Conservation (phyloP, 1,140 invertebrate genomes). For the Pentalonia nigronervosa region DNA sequence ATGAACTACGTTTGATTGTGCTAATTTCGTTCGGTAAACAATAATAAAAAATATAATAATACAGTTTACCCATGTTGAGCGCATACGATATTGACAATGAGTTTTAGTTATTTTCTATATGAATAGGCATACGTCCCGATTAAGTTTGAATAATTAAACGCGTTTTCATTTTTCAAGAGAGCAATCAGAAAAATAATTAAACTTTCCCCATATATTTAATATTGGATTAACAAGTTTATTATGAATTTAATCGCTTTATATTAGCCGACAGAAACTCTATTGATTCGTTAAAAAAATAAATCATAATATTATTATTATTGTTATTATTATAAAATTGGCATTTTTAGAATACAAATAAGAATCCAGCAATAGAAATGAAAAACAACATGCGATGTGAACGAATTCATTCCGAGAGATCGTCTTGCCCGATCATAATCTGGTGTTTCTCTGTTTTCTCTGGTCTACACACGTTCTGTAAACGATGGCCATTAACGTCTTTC, state of each 20-base stretch:
- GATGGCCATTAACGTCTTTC: constrained; percentile 44
- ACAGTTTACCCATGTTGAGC: neutral
- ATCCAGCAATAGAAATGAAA: neutral
- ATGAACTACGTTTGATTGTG: neutral
- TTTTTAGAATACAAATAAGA: neutral
- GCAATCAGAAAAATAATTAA: neutral
- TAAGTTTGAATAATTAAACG: constrained; percentile 42
- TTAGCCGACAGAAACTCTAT: neutral
- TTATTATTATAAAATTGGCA: neutral
- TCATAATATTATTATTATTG: neutral
- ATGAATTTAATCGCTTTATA: neutral
- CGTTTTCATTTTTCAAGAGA: neutral
- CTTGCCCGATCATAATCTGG: constrained; percentile 26
- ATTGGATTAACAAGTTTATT: neutral
- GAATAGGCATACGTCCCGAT: neutral
- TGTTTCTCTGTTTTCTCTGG: constrained; percentile 25
- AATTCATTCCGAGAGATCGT: neutral
- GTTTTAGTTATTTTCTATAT: neutral
- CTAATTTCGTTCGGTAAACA: neutral
- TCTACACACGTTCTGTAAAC: constrained; percentile 40
- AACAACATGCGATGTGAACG: neutral
- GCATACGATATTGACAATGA: neutral
- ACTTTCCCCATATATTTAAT: neutral
- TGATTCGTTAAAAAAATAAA: neutral
- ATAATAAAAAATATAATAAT: neutral